Evolutionary conservation across 2,113 vertebrate genomes (phyloP).

Genomic region (Corythoichthys haematopterus): DNA sequence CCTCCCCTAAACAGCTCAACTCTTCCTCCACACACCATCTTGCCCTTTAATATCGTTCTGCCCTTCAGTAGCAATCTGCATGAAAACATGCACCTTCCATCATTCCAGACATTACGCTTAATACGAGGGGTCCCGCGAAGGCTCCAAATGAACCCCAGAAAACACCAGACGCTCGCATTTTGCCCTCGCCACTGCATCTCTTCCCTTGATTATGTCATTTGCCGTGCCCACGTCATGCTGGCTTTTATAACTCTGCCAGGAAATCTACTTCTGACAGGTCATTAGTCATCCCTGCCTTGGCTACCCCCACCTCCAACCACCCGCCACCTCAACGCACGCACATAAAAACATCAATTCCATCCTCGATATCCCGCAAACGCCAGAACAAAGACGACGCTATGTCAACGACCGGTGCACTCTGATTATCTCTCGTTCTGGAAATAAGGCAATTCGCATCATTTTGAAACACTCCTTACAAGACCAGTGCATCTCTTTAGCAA

Average conservation of each 20-base stretch:
- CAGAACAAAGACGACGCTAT: slow-evolving; percentile 66
- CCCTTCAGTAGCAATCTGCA: slow-evolving; percentile 70
- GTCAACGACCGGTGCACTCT: slow-evolving; percentile 62
- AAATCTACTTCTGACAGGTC: slow-evolving; percentile 72
- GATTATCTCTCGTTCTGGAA: slow-evolving; percentile 65
- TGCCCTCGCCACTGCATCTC: slow-evolving; percentile 60
- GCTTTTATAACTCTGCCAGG: slow-evolving; percentile 70
- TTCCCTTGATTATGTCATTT: slow-evolving; percentile 71
- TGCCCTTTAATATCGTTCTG: slow-evolving; percentile 67
- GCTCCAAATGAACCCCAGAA: slow-evolving; percentile 63
- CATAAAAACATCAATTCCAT: slow-evolving; percentile 68
- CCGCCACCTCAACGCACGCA: slow-evolving; percentile 5
- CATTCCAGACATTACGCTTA: slow-evolving; percentile 69
- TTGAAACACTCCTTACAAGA: slow-evolving; percentile 31
- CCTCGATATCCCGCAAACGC: slow-evolving; percentile 65
- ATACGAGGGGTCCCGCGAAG: slow-evolving; percentile 60
- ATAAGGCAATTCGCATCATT: slow-evolving; percentile 54
- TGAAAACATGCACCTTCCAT: slow-evolving; percentile 69
- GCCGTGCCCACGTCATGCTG: slow-evolving; percentile 72
- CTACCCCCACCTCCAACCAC: slow-evolving; percentile 5
- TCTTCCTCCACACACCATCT: slow-evolving; percentile 13
- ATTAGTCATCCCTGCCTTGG: slow-evolving; percentile 66
- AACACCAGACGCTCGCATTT: slow-evolving; percentile 69
- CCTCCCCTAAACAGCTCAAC: slow-evolving; percentile 55
- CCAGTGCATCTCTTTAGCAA: slow-evolving; percentile 61